These are phyloP conservation scores for Caenorhabditis imperialis DNA, from an alignment of 2,888 invertebrate species.

Conservation along the genomic window DNA sequence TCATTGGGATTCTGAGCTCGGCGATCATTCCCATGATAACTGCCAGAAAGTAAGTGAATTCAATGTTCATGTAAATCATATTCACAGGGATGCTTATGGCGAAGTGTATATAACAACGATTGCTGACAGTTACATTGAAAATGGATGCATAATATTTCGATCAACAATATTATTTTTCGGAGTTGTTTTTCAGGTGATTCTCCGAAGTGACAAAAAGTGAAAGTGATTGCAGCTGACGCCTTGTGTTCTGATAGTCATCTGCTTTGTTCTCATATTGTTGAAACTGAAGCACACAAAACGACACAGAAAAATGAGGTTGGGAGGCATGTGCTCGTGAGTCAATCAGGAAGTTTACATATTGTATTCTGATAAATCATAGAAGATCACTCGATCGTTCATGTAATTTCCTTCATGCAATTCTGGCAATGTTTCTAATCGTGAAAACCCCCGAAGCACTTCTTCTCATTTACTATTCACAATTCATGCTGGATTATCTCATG, in stretches of 20 bases:
- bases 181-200: neutral
- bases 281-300: slow-evolving; percentile 1
- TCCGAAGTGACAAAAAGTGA: neutral
- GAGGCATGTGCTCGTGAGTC: neutral
- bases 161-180: slow-evolving; percentile 1
- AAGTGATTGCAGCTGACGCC: slow-evolving; percentile 1
- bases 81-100: neutral
- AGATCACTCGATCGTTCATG: slow-evolving; percentile 7
- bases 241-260: slow-evolving; percentile 3
- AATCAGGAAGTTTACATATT: neutral
- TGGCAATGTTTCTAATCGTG: slow-evolving; percentile 11
- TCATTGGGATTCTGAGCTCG: neutral
- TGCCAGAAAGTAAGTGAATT: neutral
- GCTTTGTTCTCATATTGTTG: slow-evolving; percentile 6
- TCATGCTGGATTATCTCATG: slow-evolving; percentile 11
- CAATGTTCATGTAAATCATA: neutral
- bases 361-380: neutral
- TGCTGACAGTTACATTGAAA: slow-evolving; percentile 1
- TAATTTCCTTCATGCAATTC: slow-evolving; percentile 3
- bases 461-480: neutral
- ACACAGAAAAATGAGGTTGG: slow-evolving; percentile 1
- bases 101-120: slow-evolving; percentile 3
- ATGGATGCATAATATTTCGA: slow-evolving; percentile 14
- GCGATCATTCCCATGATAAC: slow-evolving; percentile 8
- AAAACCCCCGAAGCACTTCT: slow-evolving; percentile 5